phyloP scores from a whole-genome alignment of 2,888 invertebrate genomes.

The Diploptera punctata region DNA sequence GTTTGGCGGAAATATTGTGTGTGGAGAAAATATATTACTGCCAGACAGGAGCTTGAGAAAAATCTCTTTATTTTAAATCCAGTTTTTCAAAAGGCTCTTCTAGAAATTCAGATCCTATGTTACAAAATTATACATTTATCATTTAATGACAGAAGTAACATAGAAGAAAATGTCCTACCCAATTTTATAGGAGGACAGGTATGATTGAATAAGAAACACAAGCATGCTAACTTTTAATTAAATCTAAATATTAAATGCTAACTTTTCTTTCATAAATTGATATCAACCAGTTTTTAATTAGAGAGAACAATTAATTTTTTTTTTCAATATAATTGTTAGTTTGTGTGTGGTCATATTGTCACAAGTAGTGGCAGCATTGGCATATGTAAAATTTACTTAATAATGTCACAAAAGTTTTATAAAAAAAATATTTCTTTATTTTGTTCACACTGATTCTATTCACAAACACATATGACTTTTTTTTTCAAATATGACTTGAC shows the following conservation, averaged over 20 bases:
- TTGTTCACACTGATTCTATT: no score
- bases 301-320: not conserved
- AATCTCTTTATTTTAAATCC: conserved; percentile 78
- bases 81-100: conserved; percentile 71
- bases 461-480: no score
- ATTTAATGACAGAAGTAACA: conserved; percentile 64
- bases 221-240: no score
- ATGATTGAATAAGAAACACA: conserved; percentile 40
- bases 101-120: conserved; percentile 73
- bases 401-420: no score
- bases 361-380: no score
- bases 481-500: no score
- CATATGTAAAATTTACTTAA: no score
- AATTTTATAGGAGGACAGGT: conserved; percentile 76
- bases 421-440: no score
- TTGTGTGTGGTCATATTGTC: no score
- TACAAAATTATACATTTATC: conserved; percentile 66
- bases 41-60: conserved; percentile 66
- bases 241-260: no score
- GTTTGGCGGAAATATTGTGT: conserved; percentile 79
- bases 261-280: not conserved
- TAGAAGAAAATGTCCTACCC: conserved; percentile 64
- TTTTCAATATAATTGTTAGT: not conserved
- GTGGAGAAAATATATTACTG: conserved; percentile 68
- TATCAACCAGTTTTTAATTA: not conserved